Evolutionary conservation across 2,113 vertebrate genomes (phyloP), one percentile per base, ranked within the genome.

Genomic region (Tylochromis polylepis): DNA sequence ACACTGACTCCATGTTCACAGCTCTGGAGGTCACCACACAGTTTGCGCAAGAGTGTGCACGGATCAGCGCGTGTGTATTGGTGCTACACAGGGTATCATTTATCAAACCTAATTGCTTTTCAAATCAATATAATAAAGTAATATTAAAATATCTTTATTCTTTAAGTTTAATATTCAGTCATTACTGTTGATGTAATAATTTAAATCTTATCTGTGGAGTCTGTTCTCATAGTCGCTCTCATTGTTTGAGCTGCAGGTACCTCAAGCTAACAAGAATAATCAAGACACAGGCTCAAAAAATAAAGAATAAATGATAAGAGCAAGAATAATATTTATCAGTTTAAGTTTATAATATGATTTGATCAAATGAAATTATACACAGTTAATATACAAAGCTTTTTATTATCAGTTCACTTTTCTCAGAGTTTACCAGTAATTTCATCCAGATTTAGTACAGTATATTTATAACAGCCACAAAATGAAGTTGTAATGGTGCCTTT

Each of bases 1-100:
- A 91, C 93, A 94, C 87, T 59, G 88, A 5, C 83, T 88, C 79
- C 91, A 62, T 90, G 91, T 90, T 93, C 89, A 88, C 91, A 89
- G 87, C 89, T 91, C 77, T 6, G 31, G 88, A 92, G 93, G 89
- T 95, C 94, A 93, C 72, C 79, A 36, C 56, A 43, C 41, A 27
- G 83, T 72, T 49, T 7, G 4, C 51, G 46, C 60, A 41, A 87
- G 80, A 58, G 70, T 75, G 89, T 53, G 53, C 9, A 75, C 11
- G 22, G 87, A 14, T 55, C 4, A 27, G 11, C 5, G 4, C 46
- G 3, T 0, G 81, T 82, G 70, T 87, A 46, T 84, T 46, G 16
- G 18, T 55, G 27, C 67, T 41, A 8, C 78, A 41, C 36, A 14
- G 58, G 20, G 38, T 75, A 77, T 82, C 43, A 46, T 87, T 88